Conservation (phyloP, 2,797 vertebrate genomes). For the Intellagama lesueurii region DNA sequence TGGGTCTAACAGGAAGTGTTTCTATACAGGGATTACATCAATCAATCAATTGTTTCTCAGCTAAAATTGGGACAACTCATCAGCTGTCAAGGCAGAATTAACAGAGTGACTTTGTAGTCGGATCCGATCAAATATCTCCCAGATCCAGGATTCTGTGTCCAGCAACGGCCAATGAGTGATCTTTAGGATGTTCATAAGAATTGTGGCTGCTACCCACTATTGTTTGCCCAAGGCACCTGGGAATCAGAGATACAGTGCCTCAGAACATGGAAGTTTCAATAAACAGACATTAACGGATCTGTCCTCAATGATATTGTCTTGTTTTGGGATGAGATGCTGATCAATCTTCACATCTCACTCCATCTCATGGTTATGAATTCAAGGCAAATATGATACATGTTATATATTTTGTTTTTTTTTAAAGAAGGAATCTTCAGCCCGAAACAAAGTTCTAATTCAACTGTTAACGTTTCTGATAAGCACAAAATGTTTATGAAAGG, state of each 20-base stretch:
- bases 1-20: not conserved
- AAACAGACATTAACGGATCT: not conserved
- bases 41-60: not conserved
- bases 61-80: not conserved
- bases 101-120: not conserved
- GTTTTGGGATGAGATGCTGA: not conserved
- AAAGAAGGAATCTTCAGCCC: not conserved
- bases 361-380: not conserved
- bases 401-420: not conserved
- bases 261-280: not conserved
- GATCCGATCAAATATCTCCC: not conserved
- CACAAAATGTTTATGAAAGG: not conserved
- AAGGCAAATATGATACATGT: not conserved
- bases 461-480: not conserved
- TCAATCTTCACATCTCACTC: too few relatives aligned
- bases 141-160: not conserved
- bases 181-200: not conserved
- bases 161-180: not conserved
- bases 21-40: conserved; percentile 21
- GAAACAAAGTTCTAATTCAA: not conserved
- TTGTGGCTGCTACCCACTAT: not conserved
- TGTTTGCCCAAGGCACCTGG: not conserved
- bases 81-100: not conserved
- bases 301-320: not conserved
- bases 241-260: too few relatives aligned